Conservation (phyloP, 2,113 vertebrate genomes). For the Zonotrichia leucophrys region DNA sequence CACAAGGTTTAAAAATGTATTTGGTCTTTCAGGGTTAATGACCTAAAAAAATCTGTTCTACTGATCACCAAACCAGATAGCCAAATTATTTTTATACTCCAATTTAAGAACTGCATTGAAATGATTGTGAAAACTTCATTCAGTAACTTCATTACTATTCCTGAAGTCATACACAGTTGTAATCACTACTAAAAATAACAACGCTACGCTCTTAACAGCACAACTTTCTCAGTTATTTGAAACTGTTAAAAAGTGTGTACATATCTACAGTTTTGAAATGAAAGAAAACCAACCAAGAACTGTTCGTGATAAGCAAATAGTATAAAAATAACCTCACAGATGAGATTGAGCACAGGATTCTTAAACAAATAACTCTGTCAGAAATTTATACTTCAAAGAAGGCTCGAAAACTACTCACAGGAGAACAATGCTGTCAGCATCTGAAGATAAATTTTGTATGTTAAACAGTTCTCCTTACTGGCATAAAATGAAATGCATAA, state of each 20-base stretch:
- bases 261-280: not conserved
- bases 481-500: not conserved
- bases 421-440: conserved; percentile 11
- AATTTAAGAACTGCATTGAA: not conserved
- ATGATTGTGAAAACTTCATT: not conserved
- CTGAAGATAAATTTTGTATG: not conserved
- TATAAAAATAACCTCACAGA: conserved; percentile 36
- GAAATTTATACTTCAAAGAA: conserved; percentile 17
- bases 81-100: not conserved
- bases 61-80: not conserved
- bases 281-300: not conserved
- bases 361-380: conserved; percentile 24
- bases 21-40: not conserved
- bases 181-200: conserved; percentile 7
- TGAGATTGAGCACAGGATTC: not conserved
- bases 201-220: not conserved
- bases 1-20: not conserved
- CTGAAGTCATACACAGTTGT: not conserved
- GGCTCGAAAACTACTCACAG: not conserved
- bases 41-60: not conserved
- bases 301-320: not conserved
- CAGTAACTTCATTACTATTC: not conserved
- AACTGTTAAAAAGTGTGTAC: not conserved
- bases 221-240: not conserved
- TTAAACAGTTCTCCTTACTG: conserved; percentile 6